A percentile compares a stretch with the other conserved stretches of the same genome.
Evolutionary conservation across 2,797 vertebrate species (phyloP).

Genomic region (Lophura swinhoii): DNA sequence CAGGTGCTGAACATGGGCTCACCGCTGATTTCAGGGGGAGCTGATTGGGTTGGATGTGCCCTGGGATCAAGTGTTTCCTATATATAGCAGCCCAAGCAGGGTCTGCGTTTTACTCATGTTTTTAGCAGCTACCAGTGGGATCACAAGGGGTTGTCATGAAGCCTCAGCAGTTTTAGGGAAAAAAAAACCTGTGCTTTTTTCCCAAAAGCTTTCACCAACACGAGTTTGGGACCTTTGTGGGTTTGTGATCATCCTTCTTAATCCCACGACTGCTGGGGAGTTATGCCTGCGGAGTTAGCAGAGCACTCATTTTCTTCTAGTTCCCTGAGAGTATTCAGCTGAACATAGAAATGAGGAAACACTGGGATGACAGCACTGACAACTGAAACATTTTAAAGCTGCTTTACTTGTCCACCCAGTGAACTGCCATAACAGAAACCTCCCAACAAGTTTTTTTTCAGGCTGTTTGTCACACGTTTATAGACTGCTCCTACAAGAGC

Average conservation of each 20-base stretch:
- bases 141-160: not conserved
- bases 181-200: not conserved
- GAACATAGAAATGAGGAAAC: not conserved
- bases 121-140: not conserved
- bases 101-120: not conserved
- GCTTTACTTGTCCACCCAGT: not conserved
- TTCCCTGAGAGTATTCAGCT: not conserved
- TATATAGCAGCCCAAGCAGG: not conserved
- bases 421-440: not conserved
- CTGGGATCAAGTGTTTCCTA: not conserved
- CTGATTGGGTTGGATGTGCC: not conserved
- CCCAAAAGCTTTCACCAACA: not conserved
- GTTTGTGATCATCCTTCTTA: not conserved
- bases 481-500: not conserved
- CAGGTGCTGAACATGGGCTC: not conserved
- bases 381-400: not conserved
- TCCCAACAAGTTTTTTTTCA: not conserved
- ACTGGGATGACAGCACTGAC: not conserved
- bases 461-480: not conserved
- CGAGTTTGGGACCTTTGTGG: not conserved
- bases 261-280: not conserved
- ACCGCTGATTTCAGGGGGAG: accelerated
- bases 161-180: not conserved
- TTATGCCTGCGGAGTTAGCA: not conserved
- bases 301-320: not conserved